Percentiles rank a stretch among this genome's conserved stretches.
Evolutionary conservation across 2,888 invertebrate genomes (phyloP).

Genomic region (Zele albiditarsus): DNA sequence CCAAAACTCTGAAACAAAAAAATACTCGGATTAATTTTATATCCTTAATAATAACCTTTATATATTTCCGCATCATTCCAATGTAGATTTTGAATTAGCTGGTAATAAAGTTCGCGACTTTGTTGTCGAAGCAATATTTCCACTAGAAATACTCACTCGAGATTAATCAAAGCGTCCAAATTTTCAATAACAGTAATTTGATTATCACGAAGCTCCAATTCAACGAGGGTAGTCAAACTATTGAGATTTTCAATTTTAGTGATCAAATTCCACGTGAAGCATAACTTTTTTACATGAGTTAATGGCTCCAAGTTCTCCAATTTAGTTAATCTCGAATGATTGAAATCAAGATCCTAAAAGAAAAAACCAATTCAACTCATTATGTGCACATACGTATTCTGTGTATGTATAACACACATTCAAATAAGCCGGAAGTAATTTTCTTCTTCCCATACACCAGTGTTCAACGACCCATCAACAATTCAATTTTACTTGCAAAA

Average conservation of each 20-base stretch:
- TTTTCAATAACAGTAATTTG: constrained; percentile 95
- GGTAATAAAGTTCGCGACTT: too few relatives aligned
- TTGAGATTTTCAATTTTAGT: constrained; percentile 93
- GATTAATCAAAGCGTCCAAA: constrained; percentile 87
- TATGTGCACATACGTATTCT: not conserved
- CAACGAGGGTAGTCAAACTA: constrained; percentile 83
- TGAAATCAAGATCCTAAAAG: constrained; percentile 84
- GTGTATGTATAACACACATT: too few relatives aligned
- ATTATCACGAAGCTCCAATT: constrained; percentile 97
- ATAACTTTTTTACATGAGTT: constrained; percentile 84
- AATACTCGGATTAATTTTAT: constrained; percentile 24
- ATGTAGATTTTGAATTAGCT: too few relatives aligned
- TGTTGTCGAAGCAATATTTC: too few relatives aligned
- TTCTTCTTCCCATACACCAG: too few relatives aligned
- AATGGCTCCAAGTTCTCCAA: constrained; percentile 89
- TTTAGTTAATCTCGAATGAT: constrained; percentile 89
- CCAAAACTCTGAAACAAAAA: constrained; percentile 82
- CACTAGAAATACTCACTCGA: constrained; percentile 81
- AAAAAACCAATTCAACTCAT: constrained; percentile 47
- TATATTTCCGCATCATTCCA: constrained; percentile 17
- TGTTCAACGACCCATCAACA: too few relatives aligned
- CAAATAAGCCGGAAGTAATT: too few relatives aligned
- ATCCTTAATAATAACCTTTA: too few relatives aligned
- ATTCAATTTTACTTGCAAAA: too few relatives aligned
- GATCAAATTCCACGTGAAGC: constrained; percentile 95